Percentiles rank a stretch among this genome's conserved stretches.
These are phyloP conservation scores for Pachyseris speciosa DNA, from an alignment of 64 coral and sea anemone genomes.

Conservation along the genomic window DNA sequence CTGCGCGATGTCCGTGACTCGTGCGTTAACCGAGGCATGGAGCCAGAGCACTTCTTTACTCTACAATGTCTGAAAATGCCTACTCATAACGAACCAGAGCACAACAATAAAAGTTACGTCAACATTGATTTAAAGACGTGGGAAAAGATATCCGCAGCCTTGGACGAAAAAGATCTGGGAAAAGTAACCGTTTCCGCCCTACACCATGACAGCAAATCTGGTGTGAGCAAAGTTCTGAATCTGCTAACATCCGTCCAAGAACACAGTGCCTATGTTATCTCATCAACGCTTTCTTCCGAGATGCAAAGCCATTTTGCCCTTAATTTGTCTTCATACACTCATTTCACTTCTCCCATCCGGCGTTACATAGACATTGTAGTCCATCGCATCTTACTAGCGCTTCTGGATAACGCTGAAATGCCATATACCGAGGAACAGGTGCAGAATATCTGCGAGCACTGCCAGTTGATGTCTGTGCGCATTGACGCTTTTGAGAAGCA, in stretches of 20 bases:
- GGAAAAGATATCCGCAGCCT: constrained; percentile 73
- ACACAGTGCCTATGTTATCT: constrained; percentile 3
- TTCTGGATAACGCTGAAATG: constrained; percentile 32
- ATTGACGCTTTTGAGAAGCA: constrained; percentile 56
- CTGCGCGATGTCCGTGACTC: constrained; percentile 29
- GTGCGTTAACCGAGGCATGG: constrained; percentile 47
- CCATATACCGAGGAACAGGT: constrained; percentile 79
- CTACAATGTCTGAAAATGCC: constrained; percentile 15
- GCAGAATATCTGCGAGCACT: constrained; percentile 49
- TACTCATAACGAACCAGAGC: not conserved
- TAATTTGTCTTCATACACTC: constrained; percentile 72
- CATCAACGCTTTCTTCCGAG: not conserved
- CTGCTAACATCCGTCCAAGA: constrained; percentile 5
- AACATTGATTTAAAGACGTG: constrained; percentile 65
- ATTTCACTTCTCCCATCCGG: constrained; percentile 91
- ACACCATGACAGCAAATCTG: not conserved
- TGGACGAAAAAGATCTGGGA: constrained; percentile 73
- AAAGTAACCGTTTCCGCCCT: constrained; percentile 35
- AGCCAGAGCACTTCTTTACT: constrained; percentile 49
- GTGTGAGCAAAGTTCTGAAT: not conserved
- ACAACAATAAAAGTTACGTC: not conserved
- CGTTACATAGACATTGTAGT: constrained; percentile 96
- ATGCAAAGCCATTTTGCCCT: constrained; percentile 35
- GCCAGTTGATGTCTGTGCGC: constrained; percentile 33
- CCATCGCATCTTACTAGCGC: constrained; percentile 83